Evolutionary conservation across 64 coral and sea anemone genomes (phyloP).

Genomic region (Montipora capricornis): DNA sequence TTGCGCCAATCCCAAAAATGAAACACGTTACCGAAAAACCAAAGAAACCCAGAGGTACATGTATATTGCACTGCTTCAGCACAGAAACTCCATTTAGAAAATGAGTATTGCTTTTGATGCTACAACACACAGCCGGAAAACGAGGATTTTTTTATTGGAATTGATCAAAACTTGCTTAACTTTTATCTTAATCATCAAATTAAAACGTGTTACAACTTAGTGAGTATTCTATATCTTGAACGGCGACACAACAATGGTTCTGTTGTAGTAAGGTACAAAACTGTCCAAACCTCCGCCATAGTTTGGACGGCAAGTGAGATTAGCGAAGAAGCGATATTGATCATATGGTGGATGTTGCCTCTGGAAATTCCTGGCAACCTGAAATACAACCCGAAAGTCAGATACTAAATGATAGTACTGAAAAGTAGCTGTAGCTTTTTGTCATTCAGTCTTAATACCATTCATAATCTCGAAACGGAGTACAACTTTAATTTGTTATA

Average conservation of each 20-base stretch:
- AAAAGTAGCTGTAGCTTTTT: background rate
- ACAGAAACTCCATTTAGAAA: no score
- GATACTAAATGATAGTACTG: no score
- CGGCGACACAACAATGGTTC: constrained; percentile 27
- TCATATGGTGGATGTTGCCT: constrained; percentile 49
- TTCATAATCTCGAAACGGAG: background rate
- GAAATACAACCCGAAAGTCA: background rate
- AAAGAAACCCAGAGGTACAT: no score
- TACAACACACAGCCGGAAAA: no score
- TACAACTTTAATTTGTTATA: no score
- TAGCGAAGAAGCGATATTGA: constrained; percentile 78
- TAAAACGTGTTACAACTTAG: background rate
- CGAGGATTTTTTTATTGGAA: no score
- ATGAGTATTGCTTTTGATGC: no score
- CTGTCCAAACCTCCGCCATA: constrained; percentile 65
- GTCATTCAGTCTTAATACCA: no score
- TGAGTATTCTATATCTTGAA: background rate
- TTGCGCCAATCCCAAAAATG: no score
- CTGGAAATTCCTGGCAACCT: constrained; percentile 67
- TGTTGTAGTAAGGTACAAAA: constrained; percentile 34
- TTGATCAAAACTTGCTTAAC: no score
- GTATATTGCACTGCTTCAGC: no score
- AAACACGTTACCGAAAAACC: no score
- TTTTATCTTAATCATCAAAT: background rate
- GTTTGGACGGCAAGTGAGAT: constrained; percentile 79